Base-by-base conservation (phyloP, 2,888 invertebrate species). In the Eurytoma adleriae region DNA sequence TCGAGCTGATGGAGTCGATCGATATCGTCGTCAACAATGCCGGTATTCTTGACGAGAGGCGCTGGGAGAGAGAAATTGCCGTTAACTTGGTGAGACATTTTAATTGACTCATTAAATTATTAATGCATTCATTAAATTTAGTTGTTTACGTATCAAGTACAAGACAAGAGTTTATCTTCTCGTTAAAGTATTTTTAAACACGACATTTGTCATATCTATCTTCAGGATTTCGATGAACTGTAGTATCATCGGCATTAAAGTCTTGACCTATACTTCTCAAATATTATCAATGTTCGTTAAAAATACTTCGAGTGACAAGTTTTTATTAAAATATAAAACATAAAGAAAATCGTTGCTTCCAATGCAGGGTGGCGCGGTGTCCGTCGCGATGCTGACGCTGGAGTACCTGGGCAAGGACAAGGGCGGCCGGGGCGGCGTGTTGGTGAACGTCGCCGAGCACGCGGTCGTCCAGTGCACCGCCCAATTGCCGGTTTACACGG, bases 1-100 rank as follows among this genome's bases (percentile, higher is more conserved):
- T 93, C 84, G 92, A 93, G 69, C 93, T 93, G 83, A 94, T 95
- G 88, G 95, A 94, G 73, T 93, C 93, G 48, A 91, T 96, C 83
- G 95, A 96, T 88, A 94, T 96, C 82, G 95, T 96, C 2, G 93
- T 96, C 79, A 96, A 96, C 90, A 96, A 96, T 89, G 96, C 96
- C 13, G 96, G 96, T 4, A 94, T 95, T 66, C 93, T 95, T 92
- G 95, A 95, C 87, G 95, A 95, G 87, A 91, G 94, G 83, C 93
- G 94, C 86, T 95, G 95, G 95, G 95, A 95, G 87, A 91, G 94
- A 16, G 94, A 95, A 91, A 94, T 95, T 27, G 94, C 95, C 84
- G 95, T 95, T 1, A 96, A 96, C 90, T 92, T 96, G 91, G 95
- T 95, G 91, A 92, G 92, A 40, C 10, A 40, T 40, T 40, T 5